Percentiles rank a stretch among this genome's conserved stretches.
Conservation (phyloP, 2,888 invertebrate genomes). For the Dynastes tityus region DNA sequence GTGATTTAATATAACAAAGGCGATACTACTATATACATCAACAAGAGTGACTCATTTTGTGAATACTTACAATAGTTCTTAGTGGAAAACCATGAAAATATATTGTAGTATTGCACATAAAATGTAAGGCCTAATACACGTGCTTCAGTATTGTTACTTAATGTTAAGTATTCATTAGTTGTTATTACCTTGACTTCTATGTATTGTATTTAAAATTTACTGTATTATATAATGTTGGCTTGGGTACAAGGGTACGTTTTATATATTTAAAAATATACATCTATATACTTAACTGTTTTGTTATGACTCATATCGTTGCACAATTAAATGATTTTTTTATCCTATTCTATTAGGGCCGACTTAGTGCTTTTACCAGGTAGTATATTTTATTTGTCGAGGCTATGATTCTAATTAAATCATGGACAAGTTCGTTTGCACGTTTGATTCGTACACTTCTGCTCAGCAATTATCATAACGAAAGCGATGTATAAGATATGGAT, state of each 20-base stretch:
- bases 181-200: conserved; percentile 48
- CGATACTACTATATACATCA: conserved; percentile 7
- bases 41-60: conserved; percentile 43
- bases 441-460: no score
- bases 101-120: conserved; percentile 51
- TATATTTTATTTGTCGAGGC: no score
- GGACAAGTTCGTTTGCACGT: no score
- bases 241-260: conserved; percentile 55
- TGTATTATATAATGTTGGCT: conserved; percentile 55
- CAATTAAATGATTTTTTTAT: background rate
- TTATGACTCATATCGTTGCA: background rate
- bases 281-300: conserved; percentile 38
- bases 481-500: no score
- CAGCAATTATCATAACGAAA: no score
- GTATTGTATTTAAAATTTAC: conserved; percentile 51
- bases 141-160: conserved; percentile 58
- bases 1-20: no score
- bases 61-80: conserved; percentile 46
- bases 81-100: conserved; percentile 46
- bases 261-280: conserved; percentile 52
- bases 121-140: conserved; percentile 57
- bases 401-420: no score
- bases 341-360: background rate
- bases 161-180: conserved; percentile 50
- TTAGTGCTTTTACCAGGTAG: no score